These are phyloP conservation scores for Todiramphus saurophagus DNA, from an alignment of 2,113 vertebrate species.

Conservation along the genomic window DNA sequence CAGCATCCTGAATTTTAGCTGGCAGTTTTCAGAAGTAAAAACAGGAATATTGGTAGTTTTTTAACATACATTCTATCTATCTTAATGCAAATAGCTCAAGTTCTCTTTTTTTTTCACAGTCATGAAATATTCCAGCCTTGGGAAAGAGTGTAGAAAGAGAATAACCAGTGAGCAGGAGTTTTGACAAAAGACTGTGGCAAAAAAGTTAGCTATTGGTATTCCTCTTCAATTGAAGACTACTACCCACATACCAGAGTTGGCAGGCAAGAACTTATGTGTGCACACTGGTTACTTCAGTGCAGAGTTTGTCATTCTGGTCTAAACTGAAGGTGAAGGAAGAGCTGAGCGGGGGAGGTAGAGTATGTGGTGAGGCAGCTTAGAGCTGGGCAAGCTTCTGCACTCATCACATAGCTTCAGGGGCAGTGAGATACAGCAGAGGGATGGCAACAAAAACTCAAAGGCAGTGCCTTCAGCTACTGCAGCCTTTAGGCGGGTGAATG, in stretches of 20 bases:
- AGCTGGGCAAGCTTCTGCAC: background rate
- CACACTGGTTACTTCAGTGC: background rate
- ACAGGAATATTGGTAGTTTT: background rate
- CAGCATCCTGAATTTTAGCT: background rate
- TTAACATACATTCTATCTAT: background rate
- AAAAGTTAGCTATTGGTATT: background rate
- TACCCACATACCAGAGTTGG: background rate
- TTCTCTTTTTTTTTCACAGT: background rate
- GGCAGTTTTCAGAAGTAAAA: background rate
- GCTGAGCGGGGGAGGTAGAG: background rate
- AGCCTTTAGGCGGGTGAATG: background rate
- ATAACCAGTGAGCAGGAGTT: background rate
- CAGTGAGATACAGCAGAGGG: background rate
- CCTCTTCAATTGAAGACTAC: background rate
- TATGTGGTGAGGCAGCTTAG: background rate
- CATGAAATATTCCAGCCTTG: background rate
- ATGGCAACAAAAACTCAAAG: background rate
- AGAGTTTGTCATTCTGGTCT: background rate
- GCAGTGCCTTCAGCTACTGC: background rate
- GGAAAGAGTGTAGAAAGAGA: background rate
- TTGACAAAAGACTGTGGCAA: background rate
- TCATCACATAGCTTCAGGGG: rapidly evolving
- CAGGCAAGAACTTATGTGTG: background rate
- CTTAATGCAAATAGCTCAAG: background rate
- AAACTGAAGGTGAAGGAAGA: background rate